Evolutionary conservation across 2,888 invertebrate genomes (phyloP).

Genomic region (Clepsis dumicolana): DNA sequence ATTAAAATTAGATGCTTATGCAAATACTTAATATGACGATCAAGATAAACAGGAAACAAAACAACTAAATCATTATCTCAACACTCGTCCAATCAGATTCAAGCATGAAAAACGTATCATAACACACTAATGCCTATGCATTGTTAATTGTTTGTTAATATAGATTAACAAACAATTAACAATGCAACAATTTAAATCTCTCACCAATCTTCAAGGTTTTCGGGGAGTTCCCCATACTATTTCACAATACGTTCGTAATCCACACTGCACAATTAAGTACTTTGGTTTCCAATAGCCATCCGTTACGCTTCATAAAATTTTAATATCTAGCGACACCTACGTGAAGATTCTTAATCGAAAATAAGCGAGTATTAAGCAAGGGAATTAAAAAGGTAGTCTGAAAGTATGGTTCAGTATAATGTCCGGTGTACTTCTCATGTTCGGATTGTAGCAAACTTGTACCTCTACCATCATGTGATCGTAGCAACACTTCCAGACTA

Average conservation of each 20-base stretch:
- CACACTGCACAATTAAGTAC: not conserved
- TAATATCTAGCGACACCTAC: slow-evolving; percentile 56
- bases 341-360: slow-evolving; percentile 59
- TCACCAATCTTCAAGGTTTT: slow-evolving; percentile 21
- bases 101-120: too few species aligned
- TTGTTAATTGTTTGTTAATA: too few species aligned
- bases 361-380: slow-evolving; percentile 50
- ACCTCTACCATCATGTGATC: slow-evolving; percentile 27
- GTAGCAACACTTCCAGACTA: not conserved
- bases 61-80: too few species aligned
- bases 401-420: not conserved
- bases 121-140: too few species aligned
- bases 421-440: not conserved
- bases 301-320: slow-evolving; percentile 50
- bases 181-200: slow-evolving; percentile 10
- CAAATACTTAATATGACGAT: too few species aligned
- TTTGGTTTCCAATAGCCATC: slow-evolving; percentile 45
- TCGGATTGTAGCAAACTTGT: slow-evolving; percentile 8
- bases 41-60: too few species aligned
- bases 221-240: slow-evolving; percentile 24
- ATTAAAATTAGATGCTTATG: too few species aligned
- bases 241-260: not conserved
- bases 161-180: too few species aligned
- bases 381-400: slow-evolving; percentile 6
- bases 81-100: too few species aligned